Conservation (phyloP, 2,113 vertebrate genomes). For the Myiagra hebetior region DNA sequence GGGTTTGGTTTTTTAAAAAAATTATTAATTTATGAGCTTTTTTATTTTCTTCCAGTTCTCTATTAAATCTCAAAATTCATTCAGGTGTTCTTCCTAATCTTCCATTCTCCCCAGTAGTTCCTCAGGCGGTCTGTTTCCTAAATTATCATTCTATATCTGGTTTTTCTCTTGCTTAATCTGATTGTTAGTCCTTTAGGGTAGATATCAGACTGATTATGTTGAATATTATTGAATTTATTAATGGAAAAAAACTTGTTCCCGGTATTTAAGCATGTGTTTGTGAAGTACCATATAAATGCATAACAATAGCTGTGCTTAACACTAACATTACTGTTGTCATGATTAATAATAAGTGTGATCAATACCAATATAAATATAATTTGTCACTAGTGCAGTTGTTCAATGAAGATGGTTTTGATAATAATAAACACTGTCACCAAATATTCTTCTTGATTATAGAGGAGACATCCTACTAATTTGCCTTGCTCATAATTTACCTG, state of each 20-base stretch:
- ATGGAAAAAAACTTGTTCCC: background rate
- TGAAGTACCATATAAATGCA: background rate
- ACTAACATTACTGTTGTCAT: background rate
- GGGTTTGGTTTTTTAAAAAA: no score
- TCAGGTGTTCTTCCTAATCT: background rate
- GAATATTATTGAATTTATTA: background rate
- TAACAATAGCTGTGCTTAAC: constrained; percentile 27
- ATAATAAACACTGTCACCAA: constrained; percentile 14
- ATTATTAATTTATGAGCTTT: background rate
- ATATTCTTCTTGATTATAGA: constrained; percentile 38
- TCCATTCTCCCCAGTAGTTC: background rate
- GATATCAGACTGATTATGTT: background rate
- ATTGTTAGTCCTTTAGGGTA: background rate
- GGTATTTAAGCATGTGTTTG: background rate
- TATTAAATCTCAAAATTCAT: background rate
- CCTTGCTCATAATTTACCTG: constrained; percentile 33
- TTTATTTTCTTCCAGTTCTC: background rate
- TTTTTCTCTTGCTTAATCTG: background rate
- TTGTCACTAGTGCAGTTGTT: background rate
- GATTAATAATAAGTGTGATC: constrained; percentile 33
- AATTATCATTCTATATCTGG: background rate
- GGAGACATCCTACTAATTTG: constrained; percentile 19
- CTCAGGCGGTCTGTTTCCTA: background rate
- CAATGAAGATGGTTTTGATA: background rate
- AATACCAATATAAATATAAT: constrained; percentile 1